A percentile compares a stretch with the other conserved stretches of the same genome.
These are phyloP conservation scores for Abscondita cerata DNA, from an alignment of 2,888 invertebrate genomes.

Conservation along the genomic window DNA sequence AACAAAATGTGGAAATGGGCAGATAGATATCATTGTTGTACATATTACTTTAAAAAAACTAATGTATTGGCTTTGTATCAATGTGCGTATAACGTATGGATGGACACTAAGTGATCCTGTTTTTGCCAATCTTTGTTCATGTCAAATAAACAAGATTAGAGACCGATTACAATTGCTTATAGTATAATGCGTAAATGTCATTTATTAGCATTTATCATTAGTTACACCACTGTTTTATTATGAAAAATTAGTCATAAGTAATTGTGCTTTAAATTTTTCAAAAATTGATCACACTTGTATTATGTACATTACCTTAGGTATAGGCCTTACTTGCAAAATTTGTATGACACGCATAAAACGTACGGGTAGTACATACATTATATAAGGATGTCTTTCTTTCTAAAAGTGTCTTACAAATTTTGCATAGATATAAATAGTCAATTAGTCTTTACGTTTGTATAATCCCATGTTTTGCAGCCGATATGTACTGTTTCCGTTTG, in stretches of 20 bases:
- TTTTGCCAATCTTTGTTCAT: conserved; percentile 34
- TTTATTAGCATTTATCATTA: conserved; percentile 32
- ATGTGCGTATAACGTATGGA: conserved; percentile 40
- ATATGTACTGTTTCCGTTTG: conserved; percentile 34
- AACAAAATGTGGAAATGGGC: conserved; percentile 24
- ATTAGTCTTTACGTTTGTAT: conserved; percentile 39
- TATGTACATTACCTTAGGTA: conserved; percentile 45
- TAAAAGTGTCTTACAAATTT: conserved; percentile 29
- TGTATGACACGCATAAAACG: conserved; percentile 34
- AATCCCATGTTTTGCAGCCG: conserved; percentile 40
- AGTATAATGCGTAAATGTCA: conserved; percentile 34
- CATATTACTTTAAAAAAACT: conserved; percentile 35
- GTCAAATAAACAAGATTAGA: conserved; percentile 29
- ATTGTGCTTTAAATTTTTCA: conserved; percentile 39
- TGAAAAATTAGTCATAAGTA: conserved; percentile 33
- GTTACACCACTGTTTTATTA: conserved; percentile 34
- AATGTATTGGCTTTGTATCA: conserved; percentile 40
- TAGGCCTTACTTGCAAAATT: conserved; percentile 44
- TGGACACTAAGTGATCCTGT: conserved; percentile 32
- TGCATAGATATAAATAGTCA: conserved; percentile 36
- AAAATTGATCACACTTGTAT: conserved; percentile 36
- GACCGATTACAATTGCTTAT: conserved; percentile 33
- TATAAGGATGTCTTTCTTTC: conserved; percentile 26
- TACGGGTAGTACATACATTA: conserved; percentile 34
- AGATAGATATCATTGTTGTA: conserved; percentile 36